These are phyloP conservation scores for Caenorhabditis inopinata DNA, from an alignment of 1,140 invertebrate genomes.

Conservation along the genomic window DNA sequence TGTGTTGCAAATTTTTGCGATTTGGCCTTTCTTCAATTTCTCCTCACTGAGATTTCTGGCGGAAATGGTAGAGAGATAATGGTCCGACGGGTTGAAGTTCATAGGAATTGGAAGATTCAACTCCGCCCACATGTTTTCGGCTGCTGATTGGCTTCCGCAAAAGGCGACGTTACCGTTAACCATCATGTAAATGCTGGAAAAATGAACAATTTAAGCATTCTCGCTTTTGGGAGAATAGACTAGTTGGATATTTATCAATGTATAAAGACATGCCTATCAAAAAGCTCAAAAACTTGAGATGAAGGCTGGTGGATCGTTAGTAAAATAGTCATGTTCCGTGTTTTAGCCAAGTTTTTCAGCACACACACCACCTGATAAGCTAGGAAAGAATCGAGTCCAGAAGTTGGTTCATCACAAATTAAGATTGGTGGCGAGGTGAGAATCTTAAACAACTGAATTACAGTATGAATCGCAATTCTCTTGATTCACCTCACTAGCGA, in stretches of 20 bases:
- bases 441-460: conserved; percentile 70
- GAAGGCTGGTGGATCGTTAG: conserved; percentile 93
- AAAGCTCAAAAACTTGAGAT: conserved; percentile 85
- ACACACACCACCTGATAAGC: conserved; percentile 83
- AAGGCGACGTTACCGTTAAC: conserved; percentile 87
- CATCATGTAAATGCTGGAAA: conserved; percentile 68
- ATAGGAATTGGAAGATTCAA: conserved; percentile 70
- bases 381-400: conserved; percentile 84
- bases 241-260: conserved; percentile 3
- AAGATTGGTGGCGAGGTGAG: conserved; percentile 89
- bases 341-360: conserved; percentile 70
- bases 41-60: conserved; percentile 73
- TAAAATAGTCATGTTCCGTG: conserved; percentile 83
- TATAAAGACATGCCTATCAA: too few relatives aligned
- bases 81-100: conserved; percentile 93
- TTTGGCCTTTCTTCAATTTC: conserved; percentile 50
- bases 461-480: neutral
- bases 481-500: conserved; percentile 80
- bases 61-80: conserved; percentile 83
- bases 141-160: conserved; percentile 78
- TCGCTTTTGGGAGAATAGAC: neutral
- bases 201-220: too few relatives aligned
- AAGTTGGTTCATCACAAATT: conserved; percentile 95
- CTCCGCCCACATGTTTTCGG: conserved; percentile 80
- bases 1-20: conserved; percentile 77